Base-by-base conservation (phyloP, 2,113 vertebrate species). In the Aptenodytes forsteri region DNA sequence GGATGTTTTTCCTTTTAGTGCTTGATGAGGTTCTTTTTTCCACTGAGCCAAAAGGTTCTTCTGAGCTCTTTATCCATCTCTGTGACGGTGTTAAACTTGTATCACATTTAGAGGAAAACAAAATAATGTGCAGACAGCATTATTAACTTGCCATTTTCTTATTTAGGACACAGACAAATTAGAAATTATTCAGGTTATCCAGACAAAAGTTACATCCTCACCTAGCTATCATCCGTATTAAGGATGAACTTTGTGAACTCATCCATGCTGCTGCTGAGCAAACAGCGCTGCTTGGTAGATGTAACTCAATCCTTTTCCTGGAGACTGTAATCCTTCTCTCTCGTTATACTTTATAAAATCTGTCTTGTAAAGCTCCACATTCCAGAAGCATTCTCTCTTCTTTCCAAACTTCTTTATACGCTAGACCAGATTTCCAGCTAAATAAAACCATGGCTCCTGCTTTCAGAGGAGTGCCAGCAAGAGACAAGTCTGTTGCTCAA, bases 101-200 rank as follows among this genome's bases (percentile, higher is more conserved):
- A 67, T 78, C 56, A 34, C 87, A 76, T 85, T 91, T 54, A 65
- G 62, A 91, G 44, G 61, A 67, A 32, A 62, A 80, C 46, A 64
- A 77, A 61, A 61, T 61, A 89, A 46, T 27, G 62, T 7, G 1
- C 40, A 61, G 29, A 52, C 64, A 90, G 47, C 59, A 62, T 87
- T 85, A 86, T 88, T 93, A 89, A 36, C 64, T 54, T 69, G 29
- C 29, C 25, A 6, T 67, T 93, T 94, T 69, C 47, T 89, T 91
- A 65, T 87, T 93, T 86, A 94, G 77, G 91, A 75, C 59, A 61
- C 59, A 65, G 87, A 83, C 32, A 90, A 91, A 85, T 89, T 44
- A 79, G 66, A 69, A 87, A 78, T 83, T 84, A 56, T 94, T 93
- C 75, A 81, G 73, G 76, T 96, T 96, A 78, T 40, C 65, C 44